Conservation (phyloP, 2,113 vertebrate species). For the Anarhynchus alexandrinus region DNA sequence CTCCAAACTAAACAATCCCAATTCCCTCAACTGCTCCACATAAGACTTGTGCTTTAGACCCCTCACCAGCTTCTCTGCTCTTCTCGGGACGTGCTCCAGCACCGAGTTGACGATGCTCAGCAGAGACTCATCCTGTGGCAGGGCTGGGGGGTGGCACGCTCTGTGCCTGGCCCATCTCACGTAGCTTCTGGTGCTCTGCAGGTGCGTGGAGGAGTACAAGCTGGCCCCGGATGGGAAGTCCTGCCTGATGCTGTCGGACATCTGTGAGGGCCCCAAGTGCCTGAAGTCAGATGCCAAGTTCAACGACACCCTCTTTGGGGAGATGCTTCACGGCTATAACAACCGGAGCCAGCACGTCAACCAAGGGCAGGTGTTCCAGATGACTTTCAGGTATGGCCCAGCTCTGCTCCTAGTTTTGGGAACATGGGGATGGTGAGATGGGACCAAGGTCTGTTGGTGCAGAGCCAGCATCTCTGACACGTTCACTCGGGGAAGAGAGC, state of each 20-base stretch:
- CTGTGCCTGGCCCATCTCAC: background rate
- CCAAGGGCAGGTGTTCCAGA: constrained; percentile 96
- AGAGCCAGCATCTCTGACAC: background rate
- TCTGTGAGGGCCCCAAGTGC: constrained; percentile 91
- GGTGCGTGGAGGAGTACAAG: constrained; percentile 97
- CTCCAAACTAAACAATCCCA: background rate
- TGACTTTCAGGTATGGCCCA: constrained; percentile 90
- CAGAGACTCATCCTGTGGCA: fast-evolving
- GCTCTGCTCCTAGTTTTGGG: background rate
- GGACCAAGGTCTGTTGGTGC: background rate
- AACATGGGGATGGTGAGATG: background rate
- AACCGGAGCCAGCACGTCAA: constrained; percentile 93
- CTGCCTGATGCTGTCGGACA: constrained; percentile 90
- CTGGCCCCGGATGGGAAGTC: constrained; percentile 92
- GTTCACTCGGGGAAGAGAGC: background rate
- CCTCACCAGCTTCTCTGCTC: background rate
- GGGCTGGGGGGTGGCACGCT: fast-evolving
- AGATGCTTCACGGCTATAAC: constrained; percentile 97
- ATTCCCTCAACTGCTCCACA: background rate
- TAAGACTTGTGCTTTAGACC: background rate
- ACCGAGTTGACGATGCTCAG: background rate
- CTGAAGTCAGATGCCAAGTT: constrained; percentile 85
- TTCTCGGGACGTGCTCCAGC: background rate
- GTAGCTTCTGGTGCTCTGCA: constrained; percentile 26
- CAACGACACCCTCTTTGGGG: constrained; percentile 94